These are phyloP conservation scores for Agrotis segetum DNA, from an alignment of 2,888 invertebrate species.

Conservation along the genomic window DNA sequence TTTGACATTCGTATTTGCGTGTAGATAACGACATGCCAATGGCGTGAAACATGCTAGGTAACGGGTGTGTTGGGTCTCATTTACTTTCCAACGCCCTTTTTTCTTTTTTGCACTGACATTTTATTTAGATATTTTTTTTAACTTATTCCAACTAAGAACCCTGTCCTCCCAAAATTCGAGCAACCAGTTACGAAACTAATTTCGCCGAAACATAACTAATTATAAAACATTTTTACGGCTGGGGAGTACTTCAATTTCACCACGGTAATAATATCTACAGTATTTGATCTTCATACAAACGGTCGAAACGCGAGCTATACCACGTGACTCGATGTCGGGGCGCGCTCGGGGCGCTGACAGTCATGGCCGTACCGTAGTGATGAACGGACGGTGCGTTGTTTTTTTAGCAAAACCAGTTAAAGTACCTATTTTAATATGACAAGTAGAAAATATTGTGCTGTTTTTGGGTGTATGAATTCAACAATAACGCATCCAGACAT, in stretches of 20 bases:
- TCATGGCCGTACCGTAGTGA: no score
- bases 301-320: no score
- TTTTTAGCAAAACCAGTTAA: no score
- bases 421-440: no score
- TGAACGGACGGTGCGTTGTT: no score
- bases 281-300: no score
- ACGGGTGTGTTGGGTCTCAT: conserved; percentile 17
- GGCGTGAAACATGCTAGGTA: conserved; percentile 21
- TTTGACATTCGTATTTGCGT: conserved; percentile 47
- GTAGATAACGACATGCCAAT: conserved; percentile 35
- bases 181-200: conserved; percentile 47
- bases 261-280: no score
- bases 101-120: background rate
- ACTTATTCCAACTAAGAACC: background rate
- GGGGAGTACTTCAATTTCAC: conserved; percentile 75
- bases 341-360: no score
- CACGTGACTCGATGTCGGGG: no score
- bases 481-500: no score
- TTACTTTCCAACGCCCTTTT: conserved; percentile 8
- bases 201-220: conserved; percentile 47
- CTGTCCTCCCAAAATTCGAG: background rate
- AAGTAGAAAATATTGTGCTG: no score
- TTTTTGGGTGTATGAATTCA: no score
- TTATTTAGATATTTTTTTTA: background rate
- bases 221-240: conserved; percentile 57